Evolutionary conservation across 2,113 vertebrate species (phyloP).

Genomic region (Lepus timidus): DNA sequence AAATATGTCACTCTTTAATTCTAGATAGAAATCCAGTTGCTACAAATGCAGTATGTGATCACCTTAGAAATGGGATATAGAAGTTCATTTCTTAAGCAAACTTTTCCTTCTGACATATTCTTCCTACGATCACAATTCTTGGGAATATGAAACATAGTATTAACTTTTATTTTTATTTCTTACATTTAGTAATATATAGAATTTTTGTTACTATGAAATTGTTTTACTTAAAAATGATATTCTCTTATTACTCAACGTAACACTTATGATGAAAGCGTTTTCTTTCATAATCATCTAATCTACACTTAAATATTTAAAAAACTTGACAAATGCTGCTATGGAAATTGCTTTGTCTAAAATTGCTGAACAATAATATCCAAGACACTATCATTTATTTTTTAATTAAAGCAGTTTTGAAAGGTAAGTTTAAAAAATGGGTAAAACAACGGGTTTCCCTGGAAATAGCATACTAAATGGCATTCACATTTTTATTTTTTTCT

Average conservation of each 20-base stretch:
- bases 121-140: neutral
- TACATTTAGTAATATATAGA: neutral
- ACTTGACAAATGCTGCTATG: neutral
- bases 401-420: conserved; percentile 52
- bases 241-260: neutral
- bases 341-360: neutral
- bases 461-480: neutral
- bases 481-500: conserved; percentile 71
- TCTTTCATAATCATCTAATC: conserved; percentile 17
- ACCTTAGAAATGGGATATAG: neutral
- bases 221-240: neutral
- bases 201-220: neutral
- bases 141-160: neutral
- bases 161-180: conserved; percentile 35
- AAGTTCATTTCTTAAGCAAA: neutral
- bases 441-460: neutral
- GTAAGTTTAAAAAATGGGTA: conserved; percentile 64
- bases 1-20: neutral
- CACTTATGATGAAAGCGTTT: neutral
- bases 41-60: neutral
- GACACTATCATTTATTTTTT: neutral
- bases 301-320: conserved; percentile 5
- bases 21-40: neutral
- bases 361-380: neutral
- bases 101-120: neutral